These are phyloP conservation scores for Hyperopisus bebe DNA, from an alignment of 2,113 vertebrate genomes.

Conservation along the genomic window DNA sequence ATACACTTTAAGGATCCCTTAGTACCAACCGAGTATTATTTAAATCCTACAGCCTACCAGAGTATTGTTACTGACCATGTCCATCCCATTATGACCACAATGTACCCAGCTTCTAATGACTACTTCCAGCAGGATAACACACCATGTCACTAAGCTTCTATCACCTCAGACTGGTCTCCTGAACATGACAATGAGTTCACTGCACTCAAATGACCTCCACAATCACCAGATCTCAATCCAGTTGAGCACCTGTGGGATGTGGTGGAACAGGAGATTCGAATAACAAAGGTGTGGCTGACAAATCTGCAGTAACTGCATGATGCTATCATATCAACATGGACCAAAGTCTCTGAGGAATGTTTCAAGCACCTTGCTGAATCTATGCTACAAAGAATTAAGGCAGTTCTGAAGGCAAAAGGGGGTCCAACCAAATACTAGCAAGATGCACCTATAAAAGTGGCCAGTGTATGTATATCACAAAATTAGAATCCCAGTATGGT, in stretches of 20 bases:
- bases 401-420: background rate
- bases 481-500: background rate
- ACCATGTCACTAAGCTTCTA: background rate
- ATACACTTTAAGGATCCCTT: background rate
- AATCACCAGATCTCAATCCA: background rate
- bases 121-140: background rate
- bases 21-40: background rate
- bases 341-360: background rate
- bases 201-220: background rate
- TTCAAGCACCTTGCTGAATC: background rate
- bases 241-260: background rate
- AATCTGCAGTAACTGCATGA: background rate
- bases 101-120: background rate
- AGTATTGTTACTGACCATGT: background rate
- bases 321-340: background rate
- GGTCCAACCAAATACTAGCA: background rate
- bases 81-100: background rate
- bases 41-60: background rate
- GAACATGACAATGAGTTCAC: background rate
- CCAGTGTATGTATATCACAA: background rate
- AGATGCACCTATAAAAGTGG: background rate
- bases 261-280: background rate
- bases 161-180: background rate
- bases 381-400: background rate
- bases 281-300: background rate